phyloP scores from a whole-genome alignment of 2,797 vertebrate species.

The Peromyscus eremicus region DNA sequence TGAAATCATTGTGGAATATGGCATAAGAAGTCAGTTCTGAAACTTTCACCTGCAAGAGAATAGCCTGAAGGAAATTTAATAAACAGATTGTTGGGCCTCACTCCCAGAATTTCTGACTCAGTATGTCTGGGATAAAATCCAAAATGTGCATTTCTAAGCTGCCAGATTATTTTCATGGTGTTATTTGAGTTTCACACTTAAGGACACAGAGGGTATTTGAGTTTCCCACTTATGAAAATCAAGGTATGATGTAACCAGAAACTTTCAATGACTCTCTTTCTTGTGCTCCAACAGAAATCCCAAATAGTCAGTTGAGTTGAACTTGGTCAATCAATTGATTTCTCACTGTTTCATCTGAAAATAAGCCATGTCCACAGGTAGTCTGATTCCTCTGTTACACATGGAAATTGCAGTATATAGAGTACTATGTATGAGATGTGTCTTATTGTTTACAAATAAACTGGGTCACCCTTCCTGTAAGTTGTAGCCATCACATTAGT shows the following conservation, averaged over 20 bases:
- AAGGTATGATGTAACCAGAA: not conserved
- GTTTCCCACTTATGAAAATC: slow-evolving; percentile 8
- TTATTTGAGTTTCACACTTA: slow-evolving; percentile 34
- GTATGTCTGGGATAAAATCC: slow-evolving; percentile 56
- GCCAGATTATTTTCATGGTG: slow-evolving; percentile 50
- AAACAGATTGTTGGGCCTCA: slow-evolving; percentile 66
- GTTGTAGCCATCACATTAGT: not conserved
- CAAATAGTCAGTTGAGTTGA: not conserved
- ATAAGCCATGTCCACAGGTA: not conserved
- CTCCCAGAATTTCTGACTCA: slow-evolving; percentile 71
- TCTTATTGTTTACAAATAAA: not conserved
- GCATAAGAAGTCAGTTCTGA: not conserved
- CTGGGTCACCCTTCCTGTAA: accelerated
- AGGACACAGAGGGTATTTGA: slow-evolving; percentile 28
- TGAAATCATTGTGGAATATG: slow-evolving; percentile 30
- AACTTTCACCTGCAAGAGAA: slow-evolving; percentile 43
- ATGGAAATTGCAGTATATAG: not conserved
- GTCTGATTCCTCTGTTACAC: not conserved
- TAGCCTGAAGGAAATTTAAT: slow-evolving; percentile 58
- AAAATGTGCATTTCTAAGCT: slow-evolving; percentile 56
- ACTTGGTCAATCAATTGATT: not conserved
- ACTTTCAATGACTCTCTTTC: not conserved
- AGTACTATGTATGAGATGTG: not conserved
- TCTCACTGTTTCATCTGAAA: not conserved
- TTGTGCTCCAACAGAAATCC: not conserved